Conservation (phyloP, 1,140 invertebrate species). For the Drosophila insularis region DNA sequence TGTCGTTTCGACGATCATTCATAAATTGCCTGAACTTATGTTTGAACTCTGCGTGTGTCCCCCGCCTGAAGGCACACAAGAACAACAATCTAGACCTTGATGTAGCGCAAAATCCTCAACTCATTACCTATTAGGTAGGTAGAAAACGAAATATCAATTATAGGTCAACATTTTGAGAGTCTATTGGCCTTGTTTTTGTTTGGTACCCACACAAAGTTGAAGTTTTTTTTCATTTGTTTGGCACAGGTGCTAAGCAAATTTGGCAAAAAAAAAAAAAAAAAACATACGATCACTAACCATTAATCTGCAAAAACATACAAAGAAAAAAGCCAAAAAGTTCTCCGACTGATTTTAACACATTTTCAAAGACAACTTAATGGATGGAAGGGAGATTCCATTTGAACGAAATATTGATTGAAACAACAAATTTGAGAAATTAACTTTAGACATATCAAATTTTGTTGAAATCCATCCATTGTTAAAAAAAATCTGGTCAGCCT, state of each 20-base stretch:
- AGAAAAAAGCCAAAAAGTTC: not conserved
- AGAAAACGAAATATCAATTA: slow-evolving; percentile 54
- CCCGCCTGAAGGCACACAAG: slow-evolving; percentile 42
- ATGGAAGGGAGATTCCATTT: not conserved
- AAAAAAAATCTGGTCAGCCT: too few relatives aligned
- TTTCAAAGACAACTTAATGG: not conserved
- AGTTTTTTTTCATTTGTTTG: not conserved
- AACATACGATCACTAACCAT: not conserved
- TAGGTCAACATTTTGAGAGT: slow-evolving; percentile 66
- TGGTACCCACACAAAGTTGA: slow-evolving; percentile 24
- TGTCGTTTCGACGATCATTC: slow-evolving; percentile 61
- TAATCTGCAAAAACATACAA: not conserved
- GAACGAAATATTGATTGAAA: not conserved
- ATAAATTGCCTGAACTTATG: slow-evolving; percentile 71
- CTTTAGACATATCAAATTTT: too few relatives aligned
- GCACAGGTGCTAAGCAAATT: slow-evolving; percentile 1
- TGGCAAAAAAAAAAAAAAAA: slow-evolving; percentile 1
- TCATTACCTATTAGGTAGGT: slow-evolving; percentile 26
- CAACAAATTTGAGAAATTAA: too few relatives aligned
- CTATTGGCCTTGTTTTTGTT: slow-evolving; percentile 68
- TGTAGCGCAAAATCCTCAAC: slow-evolving; percentile 38
- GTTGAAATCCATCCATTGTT: too few relatives aligned
- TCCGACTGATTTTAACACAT: not conserved
- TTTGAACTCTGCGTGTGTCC: slow-evolving; percentile 61
- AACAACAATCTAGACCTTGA: slow-evolving; percentile 47